Percentiles rank a stretch among this genome's conserved stretches.
These are phyloP conservation scores for Andrena praecox DNA, from an alignment of 2,888 invertebrate genomes.

Conservation along the genomic window DNA sequence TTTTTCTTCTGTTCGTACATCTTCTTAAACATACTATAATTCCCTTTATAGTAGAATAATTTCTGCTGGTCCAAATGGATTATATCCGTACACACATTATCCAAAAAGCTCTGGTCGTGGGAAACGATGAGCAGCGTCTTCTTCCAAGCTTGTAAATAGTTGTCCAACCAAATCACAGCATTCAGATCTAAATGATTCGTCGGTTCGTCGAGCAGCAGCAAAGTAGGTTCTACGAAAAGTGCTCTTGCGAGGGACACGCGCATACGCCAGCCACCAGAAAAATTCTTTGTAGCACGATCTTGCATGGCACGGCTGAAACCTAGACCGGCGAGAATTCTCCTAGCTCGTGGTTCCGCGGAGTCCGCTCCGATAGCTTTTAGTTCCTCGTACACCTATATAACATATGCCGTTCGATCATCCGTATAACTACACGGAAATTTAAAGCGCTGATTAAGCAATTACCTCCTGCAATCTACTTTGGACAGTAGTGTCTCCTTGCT, in stretches of 20 bases:
- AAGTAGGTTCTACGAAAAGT: conserved; percentile 97
- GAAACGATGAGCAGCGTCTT: conserved; percentile 99
- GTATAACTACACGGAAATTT: neutral
- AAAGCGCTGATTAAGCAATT: neutral
- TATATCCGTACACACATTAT: conserved; percentile 99
- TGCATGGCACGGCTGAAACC: conserved; percentile 97
- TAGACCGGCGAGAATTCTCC: conserved; percentile 98
- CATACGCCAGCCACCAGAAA: conserved; percentile 99
- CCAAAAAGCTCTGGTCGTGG: conserved; percentile 99
- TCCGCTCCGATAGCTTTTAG: conserved; percentile 98
- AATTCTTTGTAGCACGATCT: conserved; percentile 94
- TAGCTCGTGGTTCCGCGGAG: conserved; percentile 98
- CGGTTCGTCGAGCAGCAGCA: conserved; percentile 99
- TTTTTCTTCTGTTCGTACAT: conserved; percentile 98
- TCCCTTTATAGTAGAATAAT: conserved; percentile 98
- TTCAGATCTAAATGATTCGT: conserved; percentile 99
- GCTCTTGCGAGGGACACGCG: conserved; percentile 98
- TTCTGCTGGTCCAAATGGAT: conserved; percentile 98
- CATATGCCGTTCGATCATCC: neutral
- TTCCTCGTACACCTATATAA: conserved; percentile 93
- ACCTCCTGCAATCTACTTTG: conserved; percentile 93
- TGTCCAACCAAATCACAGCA: conserved; percentile 99
- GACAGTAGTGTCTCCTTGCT: conserved; percentile 90
- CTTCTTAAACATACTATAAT: conserved; percentile 99
- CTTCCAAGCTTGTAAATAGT: conserved; percentile 99